Evolutionary conservation across 2,888 invertebrate species (phyloP), one percentile per base, ranked within the genome.

Genomic region (Melieria picta): DNA sequence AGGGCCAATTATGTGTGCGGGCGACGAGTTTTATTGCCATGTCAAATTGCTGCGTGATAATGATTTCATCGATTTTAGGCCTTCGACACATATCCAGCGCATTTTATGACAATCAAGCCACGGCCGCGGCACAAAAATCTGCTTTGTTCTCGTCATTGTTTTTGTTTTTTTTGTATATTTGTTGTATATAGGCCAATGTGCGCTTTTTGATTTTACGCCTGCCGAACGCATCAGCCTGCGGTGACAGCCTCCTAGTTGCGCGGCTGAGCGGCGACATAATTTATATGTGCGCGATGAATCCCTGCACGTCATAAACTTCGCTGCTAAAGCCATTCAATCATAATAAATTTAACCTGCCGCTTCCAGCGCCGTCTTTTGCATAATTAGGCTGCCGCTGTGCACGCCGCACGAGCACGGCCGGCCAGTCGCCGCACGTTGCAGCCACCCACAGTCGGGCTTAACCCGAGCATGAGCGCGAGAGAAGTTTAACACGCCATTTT

Each of bases 301-400:
- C 70, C 50, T 52, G 58, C 58, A 57, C 48, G 60, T 65, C 69
- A 65, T 69, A 72, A 72, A 72, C 72, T 69, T 50, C 65, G 52
- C 63, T 65, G 67, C 70, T 70, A 57, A 80, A 80, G 78, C 80
- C 80, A 81, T 82, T 81, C 79, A 79, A 82, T 80, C 82, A 82
- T 81, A 78, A 80, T 80, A 80, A 80, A 80, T 80, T 82, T 79
- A 75, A 74, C 62, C 73, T n/a, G 76, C 63, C 60, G 58, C 74
- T 73, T 69, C 67, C 71, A 62, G 71, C 67, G 55, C 45, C 69
- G 63, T 52, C 43, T 46, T 16, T 71, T 61, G 70, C 72, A 72
- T 55, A 60, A 58, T 13, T 63, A 57, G 6, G 10, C 6, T n/a
- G 61, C 48, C 4, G 46, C 71, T 65, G 50, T 57, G 62, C 52